Base-by-base conservation (phyloP, 2,797 vertebrate genomes). In the Typhlichthys subterraneus region DNA sequence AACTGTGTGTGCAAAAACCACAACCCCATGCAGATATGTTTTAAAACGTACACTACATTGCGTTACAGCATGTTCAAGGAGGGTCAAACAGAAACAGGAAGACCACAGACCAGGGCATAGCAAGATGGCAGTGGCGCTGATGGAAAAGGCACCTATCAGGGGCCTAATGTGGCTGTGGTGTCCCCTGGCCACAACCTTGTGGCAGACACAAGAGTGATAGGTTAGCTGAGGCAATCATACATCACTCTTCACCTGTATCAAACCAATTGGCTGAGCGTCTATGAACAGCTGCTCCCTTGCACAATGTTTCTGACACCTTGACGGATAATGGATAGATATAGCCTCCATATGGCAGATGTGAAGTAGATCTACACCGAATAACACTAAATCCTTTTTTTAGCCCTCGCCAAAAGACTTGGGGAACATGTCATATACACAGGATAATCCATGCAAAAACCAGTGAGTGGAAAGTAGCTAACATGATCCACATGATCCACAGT, bases 221-320 rank as follows among this genome's bases (percentile, higher is more conserved):
- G 77, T 81, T 82, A 67, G 78, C 82, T 63, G 67, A 83, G 80
- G 79, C 88, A 87, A 89, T 89, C 85, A 87, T 87, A 87, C 77
- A 86, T 89, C 82, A 88, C 85, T 88, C 87, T 87, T 91, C 86
- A 86, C 85, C 83, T 89, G 82, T 84, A 84, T 87, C 85, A 86
- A 85, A 88, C 78, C 87, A 88, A 89, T 87, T 84, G 89, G 77
- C 81, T 75, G 76, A 73, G 79, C 86, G 86, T 87, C 84, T 75
- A 79, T 81, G 82, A 82, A 83, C 88, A 90, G 87, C 84, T 88
- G 87, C 89, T 88, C 84, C 78, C 80, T 79, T 66, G 73, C 76
- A 75, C 79, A 63, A 55, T 59, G 57, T 75, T 77, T 57, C n/a
- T 85, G 88, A 90, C 85, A 88, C 67, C 69, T 85, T 87, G 89